These are phyloP conservation scores for Hippopotamyrus pictus DNA, from an alignment of 2,797 vertebrate species.

Conservation along the genomic window DNA sequence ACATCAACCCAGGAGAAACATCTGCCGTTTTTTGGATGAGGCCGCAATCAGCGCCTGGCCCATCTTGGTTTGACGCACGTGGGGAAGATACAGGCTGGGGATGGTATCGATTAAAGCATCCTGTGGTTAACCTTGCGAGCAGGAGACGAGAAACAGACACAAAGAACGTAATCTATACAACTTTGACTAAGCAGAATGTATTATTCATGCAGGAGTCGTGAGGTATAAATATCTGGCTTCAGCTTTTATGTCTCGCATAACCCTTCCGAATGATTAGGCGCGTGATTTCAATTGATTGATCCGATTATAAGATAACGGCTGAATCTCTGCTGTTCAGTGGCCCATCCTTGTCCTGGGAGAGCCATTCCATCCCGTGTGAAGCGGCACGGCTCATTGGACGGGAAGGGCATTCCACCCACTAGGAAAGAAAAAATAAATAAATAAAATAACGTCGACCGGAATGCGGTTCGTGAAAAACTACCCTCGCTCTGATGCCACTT, in stretches of 20 bases:
- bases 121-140: constrained; percentile 31
- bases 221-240: constrained; percentile 20
- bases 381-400: neutral
- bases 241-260: neutral
- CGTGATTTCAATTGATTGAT: neutral
- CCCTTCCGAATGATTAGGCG: neutral
- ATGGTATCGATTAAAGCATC: constrained; percentile 48
- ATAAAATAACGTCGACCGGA: neutral
- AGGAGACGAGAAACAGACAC: constrained; percentile 34
- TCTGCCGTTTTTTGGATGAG: constrained; percentile 25
- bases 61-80: constrained; percentile 37
- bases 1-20: neutral
- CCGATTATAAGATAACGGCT: neutral
- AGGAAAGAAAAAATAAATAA: neutral
- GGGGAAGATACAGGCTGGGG: constrained; percentile 39
- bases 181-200: constrained; percentile 28
- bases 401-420: neutral
- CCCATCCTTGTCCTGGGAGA: neutral
- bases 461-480: neutral
- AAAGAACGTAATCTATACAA: constrained; percentile 36
- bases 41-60: constrained; percentile 44
- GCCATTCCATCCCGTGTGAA: neutral
- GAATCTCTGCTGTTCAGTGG: neutral
- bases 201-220: constrained; percentile 29
- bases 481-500: neutral